Base-by-base conservation (phyloP, 2,797 vertebrate genomes). In the Lepus oiostolus region DNA sequence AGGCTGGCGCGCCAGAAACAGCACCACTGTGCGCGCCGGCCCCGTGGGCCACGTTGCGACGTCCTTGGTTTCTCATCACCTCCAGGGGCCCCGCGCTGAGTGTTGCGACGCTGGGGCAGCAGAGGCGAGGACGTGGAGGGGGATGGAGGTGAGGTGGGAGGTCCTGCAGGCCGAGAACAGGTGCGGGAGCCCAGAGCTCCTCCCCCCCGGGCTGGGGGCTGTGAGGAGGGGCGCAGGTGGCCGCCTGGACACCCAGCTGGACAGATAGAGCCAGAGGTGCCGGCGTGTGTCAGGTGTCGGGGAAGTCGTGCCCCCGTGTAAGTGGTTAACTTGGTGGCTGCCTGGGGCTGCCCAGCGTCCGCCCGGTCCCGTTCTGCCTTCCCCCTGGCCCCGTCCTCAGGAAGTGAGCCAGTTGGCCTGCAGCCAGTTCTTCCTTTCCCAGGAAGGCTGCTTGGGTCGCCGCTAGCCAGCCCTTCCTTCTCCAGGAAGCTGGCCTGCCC, bases 401-500 rank as follows among this genome's bases (percentile, higher is more conserved):
- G 88, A 81, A 87, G 84, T 84, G 67, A 62, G 32, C 91, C 26
- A 16, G 90, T 63, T 52, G 22, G 26, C 63, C 63, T 28, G 26
- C 63, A 26, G 62, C 81, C 30, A 52, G 42, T 17, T 32, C 42
- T 68, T 68, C 52, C 75, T 80, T 76, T 35, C 67, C 74, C 50
- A 28, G 74, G 86, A 52, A 88, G 74, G 16, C 47, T 30, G 24
- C 74, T 74, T 4, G 62, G 62, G 32, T 47, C n/a, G 4, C 86
- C 42, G 9, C 47, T 28, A 22, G 24, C 35, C 9, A 1, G 50
- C 28, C 67, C 71, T 35, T 28, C 32, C 58, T 92, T 54, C 28
- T 82, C 75, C 87, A 93, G 95, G 90, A 94, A 84, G 86, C 82
- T 74, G 83, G 42, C 76, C 26, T 0, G 80, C n/a, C 11, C 35